Evolutionary conservation across 2,113 vertebrate species (phyloP), one percentile per base, ranked within the genome.

Genomic region (Melanostigma gelatinosum): DNA sequence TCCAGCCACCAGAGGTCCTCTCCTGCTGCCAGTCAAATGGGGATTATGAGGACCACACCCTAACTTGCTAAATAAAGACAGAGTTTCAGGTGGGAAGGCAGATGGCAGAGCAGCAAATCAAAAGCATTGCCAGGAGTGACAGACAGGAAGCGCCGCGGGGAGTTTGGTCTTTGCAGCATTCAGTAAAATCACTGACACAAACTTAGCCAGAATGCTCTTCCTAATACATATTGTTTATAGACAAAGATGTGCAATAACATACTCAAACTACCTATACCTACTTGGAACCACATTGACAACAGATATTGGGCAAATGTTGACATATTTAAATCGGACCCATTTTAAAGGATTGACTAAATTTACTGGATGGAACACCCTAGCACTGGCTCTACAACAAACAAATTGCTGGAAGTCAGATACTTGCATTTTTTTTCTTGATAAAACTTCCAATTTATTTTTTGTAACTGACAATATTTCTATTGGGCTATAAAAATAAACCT

Each of bases 21-120:
- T 91, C 94, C 92, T 88, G 93, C 93, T 91, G 94, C 89, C 91
- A 92, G 93, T 94, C 92, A 94, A 94, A 94, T 90, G 91, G 87
- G 91, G 93, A 95, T 94, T 94, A 94, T 84, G 71, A 87, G 80
- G 79, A 89, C 90, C 89, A 84, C 91, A 90, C 90, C 94, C 86
- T 74, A 74, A 86, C 85, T 79, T 78, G 80, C 88, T 93, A 89
- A 87, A 91, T 91, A 89, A 92, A 87, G 89, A 92, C 70, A 71
- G 68, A 77, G 79, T 40, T 84, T 77, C 91, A 91, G 88, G 90
- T 92, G 90, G 86, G 79, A 65, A 90, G 77, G 88, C 89, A 92
- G 92, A 91, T 93, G 92, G 91, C 64, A 4, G 74, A 86, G 46
- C 83, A 79, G 84, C 90, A 90, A 93, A 93, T 91, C 83, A 90